Base-by-base conservation (phyloP, 2,888 invertebrate genomes). In the Blera fallax region DNA sequence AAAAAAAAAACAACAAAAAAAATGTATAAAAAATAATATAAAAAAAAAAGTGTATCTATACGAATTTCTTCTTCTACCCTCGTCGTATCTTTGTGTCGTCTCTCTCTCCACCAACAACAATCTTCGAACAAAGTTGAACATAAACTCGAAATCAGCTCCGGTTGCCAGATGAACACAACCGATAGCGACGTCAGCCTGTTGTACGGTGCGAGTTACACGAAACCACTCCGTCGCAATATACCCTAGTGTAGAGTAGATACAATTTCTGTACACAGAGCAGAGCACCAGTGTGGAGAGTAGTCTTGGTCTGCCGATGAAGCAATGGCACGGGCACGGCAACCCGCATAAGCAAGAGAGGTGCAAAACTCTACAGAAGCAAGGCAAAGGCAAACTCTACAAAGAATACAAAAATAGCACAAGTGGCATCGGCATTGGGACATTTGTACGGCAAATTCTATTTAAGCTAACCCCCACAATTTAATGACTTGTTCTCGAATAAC, bases 91-190 rank as follows among this genome's bases (percentile, higher is more conserved):
- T 45, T 50, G 77, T 72, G 74, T 81, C 80, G 77, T 72, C 70
- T 81, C 80, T 85, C 70, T 76, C 72, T 67, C 72, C 40, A 10
- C 34, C 85, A 81, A 81, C 70, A 83, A 80, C 85, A 77, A 77
- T 85, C 85, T 81, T 67, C 81, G 81, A 10, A 37, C 85, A 85
- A 81, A 85, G 85, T 81, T 85, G 81, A 85, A 85, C 85, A 81
- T 60, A 85, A 85, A 85, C 85, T 85, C 85, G 81, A 81, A 85
- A 72, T 72, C 81, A 85, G 81, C 85, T 85, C 76, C 85, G 85
- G 76, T 73, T 85, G 70, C 65, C 76, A 81, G 85, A 85, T 85
- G 85, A 85, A 85, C 65, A 81, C 85, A 85, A 77, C 85, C 85
- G 81, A 85, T 85, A 85, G 76, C 76, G 27, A 81, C 67, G 85